Percentiles rank a stretch among this genome's conserved stretches.
Evolutionary conservation across 2,113 vertebrate genomes (phyloP).

Genomic region (Xiphophorus maculatus): DNA sequence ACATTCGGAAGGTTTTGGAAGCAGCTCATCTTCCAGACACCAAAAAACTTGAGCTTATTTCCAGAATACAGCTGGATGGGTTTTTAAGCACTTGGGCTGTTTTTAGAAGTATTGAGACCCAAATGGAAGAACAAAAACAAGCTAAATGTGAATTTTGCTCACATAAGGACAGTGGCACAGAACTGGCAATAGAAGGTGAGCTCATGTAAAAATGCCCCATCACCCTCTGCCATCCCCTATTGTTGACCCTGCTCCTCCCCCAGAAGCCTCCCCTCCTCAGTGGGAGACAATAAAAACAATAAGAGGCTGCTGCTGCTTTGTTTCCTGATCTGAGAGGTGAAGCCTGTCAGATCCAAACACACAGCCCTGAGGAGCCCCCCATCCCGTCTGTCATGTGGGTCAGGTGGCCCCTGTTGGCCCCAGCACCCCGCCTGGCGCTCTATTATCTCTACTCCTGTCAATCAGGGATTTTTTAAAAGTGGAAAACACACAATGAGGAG

Average conservation of each 20-base stretch:
- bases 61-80: no score
- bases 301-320: constrained; percentile 28
- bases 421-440: constrained; percentile 1
- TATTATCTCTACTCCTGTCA: constrained; percentile 47
- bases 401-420: constrained; percentile 34
- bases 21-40: constrained; percentile 19
- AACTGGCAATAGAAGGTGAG: not conserved
- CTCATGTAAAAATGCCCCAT: not conserved
- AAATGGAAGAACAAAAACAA: no score
- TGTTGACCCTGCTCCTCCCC: constrained; percentile 30
- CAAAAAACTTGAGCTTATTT: not conserved
- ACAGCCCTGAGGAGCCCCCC: constrained; percentile 10
- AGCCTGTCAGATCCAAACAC: constrained; percentile 32
- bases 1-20: no score
- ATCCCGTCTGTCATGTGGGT: constrained; percentile 21
- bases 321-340: constrained; percentile 36
- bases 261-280: not conserved
- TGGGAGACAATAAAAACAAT: constrained; percentile 35
- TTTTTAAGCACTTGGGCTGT: no score
- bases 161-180: not conserved
- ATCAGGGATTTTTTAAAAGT: constrained; percentile 23
- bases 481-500: not conserved
- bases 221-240: not conserved
- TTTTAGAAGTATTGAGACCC: no score
- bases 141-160: no score